phyloP scores from a whole-genome alignment of 2,113 vertebrate species.

The Oxyruncus cristatus region DNA sequence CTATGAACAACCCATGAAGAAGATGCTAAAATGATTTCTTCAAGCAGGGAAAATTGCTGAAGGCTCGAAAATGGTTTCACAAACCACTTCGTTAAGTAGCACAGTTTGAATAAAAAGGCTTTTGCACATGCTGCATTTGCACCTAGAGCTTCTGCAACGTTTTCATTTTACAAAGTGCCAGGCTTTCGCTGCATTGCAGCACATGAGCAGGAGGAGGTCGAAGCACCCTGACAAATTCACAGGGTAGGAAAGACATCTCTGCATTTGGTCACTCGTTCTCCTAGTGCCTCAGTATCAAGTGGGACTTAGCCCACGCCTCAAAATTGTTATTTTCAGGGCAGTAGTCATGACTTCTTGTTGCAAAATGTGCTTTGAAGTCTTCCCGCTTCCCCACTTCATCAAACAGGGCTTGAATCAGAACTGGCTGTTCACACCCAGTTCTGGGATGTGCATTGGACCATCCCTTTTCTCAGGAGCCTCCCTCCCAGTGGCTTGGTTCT shows the following conservation, averaged over 20 bases:
- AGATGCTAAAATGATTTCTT: slow-evolving; percentile 28
- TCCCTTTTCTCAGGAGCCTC: neutral
- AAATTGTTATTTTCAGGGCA: neutral
- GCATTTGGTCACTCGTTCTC: neutral
- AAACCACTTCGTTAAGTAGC: slow-evolving; percentile 3
- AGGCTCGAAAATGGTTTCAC: neutral
- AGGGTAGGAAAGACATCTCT: neutral
- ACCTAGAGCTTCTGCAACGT: slow-evolving; percentile 1
- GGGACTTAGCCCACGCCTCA: neutral
- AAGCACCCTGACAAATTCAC: neutral
- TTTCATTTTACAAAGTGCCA: neutral
- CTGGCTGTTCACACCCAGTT: neutral
- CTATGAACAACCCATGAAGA: neutral
- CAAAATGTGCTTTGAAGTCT: neutral
- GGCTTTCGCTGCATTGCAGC: rapidly evolving
- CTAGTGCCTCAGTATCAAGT: neutral
- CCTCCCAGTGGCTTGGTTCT: neutral
- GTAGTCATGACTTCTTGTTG: neutral
- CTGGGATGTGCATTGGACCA: neutral
- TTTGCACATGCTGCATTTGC: slow-evolving; percentile 12
- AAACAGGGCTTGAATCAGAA: neutral
- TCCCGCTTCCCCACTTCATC: neutral
- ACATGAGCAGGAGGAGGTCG: neutral
- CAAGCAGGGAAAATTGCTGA: slow-evolving; percentile 26
- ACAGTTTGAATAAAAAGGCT: slow-evolving; percentile 23